phyloP scores from a whole-genome alignment of 2,888 invertebrate genomes.

The Trilocha varians region DNA sequence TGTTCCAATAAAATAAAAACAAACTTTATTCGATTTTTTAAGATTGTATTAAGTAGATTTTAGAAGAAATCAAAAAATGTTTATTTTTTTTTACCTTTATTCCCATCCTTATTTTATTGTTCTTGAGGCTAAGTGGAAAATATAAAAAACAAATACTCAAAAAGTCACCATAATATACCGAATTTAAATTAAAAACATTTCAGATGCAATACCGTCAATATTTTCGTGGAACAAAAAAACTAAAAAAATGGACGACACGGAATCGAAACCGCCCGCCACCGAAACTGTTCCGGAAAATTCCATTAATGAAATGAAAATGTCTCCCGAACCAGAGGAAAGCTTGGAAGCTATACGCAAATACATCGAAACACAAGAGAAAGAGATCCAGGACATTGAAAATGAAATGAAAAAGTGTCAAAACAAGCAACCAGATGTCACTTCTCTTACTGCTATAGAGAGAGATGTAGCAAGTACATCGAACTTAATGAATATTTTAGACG shows the following conservation, averaged over 20 bases:
- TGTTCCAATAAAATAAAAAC: no score
- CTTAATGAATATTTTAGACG: constrained; percentile 50
- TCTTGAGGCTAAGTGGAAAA: no score
- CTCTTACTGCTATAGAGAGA: constrained; percentile 1
- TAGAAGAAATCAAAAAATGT: no score
- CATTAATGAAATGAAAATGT: constrained; percentile 11
- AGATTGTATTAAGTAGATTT: no score
- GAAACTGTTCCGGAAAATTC: not conserved
- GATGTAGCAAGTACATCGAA: constrained; percentile 32
- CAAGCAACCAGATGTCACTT: not conserved
- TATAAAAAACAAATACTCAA: no score
- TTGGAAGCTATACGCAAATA: constrained; percentile 54
- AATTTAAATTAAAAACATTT: no score
- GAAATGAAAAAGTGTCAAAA: constrained; percentile 4
- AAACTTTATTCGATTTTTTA: no score
- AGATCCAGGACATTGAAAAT: constrained; percentile 22
- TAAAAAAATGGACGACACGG: constrained; percentile 21
- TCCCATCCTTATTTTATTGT: no score
- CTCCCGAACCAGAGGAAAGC: constrained; percentile 45
- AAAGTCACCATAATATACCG: no score
- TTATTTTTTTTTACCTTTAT: no score
- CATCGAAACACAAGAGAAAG: constrained; percentile 49
- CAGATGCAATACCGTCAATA: constrained; percentile 81
- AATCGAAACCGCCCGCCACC: constrained; percentile 5
- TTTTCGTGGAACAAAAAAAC: constrained; percentile 73